Base-by-base conservation (phyloP, 2,888 invertebrate genomes). In the Drosophila lutescens region DNA sequence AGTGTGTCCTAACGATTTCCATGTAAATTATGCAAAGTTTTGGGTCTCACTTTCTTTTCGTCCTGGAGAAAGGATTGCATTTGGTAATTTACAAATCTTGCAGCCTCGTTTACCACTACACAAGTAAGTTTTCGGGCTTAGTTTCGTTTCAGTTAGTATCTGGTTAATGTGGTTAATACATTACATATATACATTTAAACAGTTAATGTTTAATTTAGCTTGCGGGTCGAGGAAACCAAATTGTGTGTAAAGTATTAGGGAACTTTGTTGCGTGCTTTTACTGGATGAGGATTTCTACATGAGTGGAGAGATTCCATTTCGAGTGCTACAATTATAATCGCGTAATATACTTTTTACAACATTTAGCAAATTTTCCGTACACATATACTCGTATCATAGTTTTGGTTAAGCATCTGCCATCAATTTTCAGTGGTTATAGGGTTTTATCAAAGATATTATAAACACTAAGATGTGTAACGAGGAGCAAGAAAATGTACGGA, bases 101-200 rank as follows among this genome's bases (percentile, higher is more conserved):
- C 51, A 36, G 49, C 49, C 49, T 6, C 41, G 1, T 41, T 26
- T 6, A 26, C 26, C 26, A 6, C 26, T 26, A 43, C 43, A 43
- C 43, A 73, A 51, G 41, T 46, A 30, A 41, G 36, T 63, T 36
- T 30, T 49, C 17, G 67, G 67, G 46, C 54, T 54, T 40, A 47
- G 49, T 49, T 53, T 38, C 51, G 40, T 30, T 65, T 23, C 23
- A 46, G 56, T 49, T 60, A 50, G 58, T 75, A 63, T 57, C n/a
- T 38, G 36, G 26, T 41, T 56, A 46, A 53, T 73, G 63, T 49
- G 55, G 46, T 46, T 73, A 73, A 47, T 62, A 60, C 44, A 83
- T 83, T 83, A 83, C 83, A 83, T 83, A 83, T 83, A 74, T 83
- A 83, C 83, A 83, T 71, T 80, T 69, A 75, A 69, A 79, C 82